These are phyloP conservation scores for Tethya wilhelma DNA, from an alignment of 37 sponge, comb jelly and placozoan genomes.

Conservation along the genomic window DNA sequence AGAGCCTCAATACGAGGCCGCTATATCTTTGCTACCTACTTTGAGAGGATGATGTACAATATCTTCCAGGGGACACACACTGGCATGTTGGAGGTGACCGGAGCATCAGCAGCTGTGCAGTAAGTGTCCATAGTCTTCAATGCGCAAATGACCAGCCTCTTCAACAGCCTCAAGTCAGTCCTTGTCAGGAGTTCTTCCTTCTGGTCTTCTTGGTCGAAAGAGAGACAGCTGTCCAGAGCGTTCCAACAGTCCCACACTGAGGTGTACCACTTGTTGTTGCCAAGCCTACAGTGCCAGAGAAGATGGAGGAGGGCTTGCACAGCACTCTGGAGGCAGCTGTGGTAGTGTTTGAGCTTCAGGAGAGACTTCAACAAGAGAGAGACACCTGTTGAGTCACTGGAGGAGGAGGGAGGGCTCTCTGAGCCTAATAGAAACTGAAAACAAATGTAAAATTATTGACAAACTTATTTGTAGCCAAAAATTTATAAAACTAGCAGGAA, in stretches of 20 bases:
- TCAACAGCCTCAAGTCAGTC: constrained; percentile 16
- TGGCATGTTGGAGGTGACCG: constrained; percentile 27
- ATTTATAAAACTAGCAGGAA: too few relatives aligned
- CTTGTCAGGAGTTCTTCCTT: constrained; percentile 8
- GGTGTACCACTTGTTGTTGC: constrained; percentile 42
- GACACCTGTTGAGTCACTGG: constrained; percentile 14
- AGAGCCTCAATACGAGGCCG: too few relatives aligned
- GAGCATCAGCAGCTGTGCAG: constrained; percentile 37
- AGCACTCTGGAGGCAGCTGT: constrained; percentile 23
- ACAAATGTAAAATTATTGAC: neutral
- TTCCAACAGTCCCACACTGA: constrained; percentile 21
- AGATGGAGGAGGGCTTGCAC: constrained; percentile 21
- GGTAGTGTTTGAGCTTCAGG: constrained; percentile 9
- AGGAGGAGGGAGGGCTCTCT: neutral
- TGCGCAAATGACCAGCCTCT: constrained; percentile 32
- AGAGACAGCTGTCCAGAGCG: constrained; percentile 21
- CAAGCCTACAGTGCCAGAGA: constrained; percentile 11
- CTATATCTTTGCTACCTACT: constrained; percentile 40
- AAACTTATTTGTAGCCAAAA: too few relatives aligned
- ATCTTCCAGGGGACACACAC: constrained; percentile 59
- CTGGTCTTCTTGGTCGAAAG: neutral
- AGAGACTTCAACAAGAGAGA: constrained; percentile 41
- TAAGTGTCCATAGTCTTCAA: constrained; percentile 31
- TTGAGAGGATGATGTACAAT: constrained; percentile 49
- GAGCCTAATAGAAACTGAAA: constrained; percentile 58